Evolutionary conservation across 2,113 vertebrate genomes (phyloP), one percentile per base, ranked within the genome.

Genomic region (Anguilla japonica): DNA sequence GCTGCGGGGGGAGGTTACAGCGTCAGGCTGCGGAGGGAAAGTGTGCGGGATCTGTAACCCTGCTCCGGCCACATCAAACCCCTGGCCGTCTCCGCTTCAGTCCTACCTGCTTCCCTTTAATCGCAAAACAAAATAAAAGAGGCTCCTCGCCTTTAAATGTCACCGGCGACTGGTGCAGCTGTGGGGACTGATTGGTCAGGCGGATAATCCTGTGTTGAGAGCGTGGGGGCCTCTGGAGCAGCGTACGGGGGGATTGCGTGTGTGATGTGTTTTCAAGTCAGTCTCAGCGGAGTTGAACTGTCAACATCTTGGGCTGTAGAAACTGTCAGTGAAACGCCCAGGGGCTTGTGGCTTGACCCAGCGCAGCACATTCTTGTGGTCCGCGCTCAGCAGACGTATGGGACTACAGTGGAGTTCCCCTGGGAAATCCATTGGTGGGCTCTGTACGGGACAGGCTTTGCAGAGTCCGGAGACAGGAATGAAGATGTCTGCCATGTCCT

Each of bases 321-420:
- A 86, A 56, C 89, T 93, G 93, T 87, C 93, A 92, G 88, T 86
- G 86, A 39, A 34, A 83, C 60, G 90, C 89, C 90, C 88, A 87
- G 88, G 89, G 91, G 91, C 89, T 83, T 85, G 90, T 82, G 18
- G 89, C 50, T 56, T 87, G 53, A 87, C 86, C 87, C 82, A 84
- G 22, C 22, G 86, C 87, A 89, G 87, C 91, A 20, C 18, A 26
- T 67, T 80, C 81, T 67, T 81, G 41, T 41, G 56, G 41, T 6
- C 71, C 81, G 83, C 63, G 40, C n/a, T 53, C 41, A 78, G 79
- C 79, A 71, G 63, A 84, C 46, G 46, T 83, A 43, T 88, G 71
- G 71, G 71, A 14, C 83, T 56, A 71, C 39, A 41, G 81, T 86
- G 22, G 6, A 43, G 29, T 81, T 89, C 53, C 81, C 57, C 34